Conservation (phyloP, 2,888 invertebrate species). For the Drosophila conformis region DNA sequence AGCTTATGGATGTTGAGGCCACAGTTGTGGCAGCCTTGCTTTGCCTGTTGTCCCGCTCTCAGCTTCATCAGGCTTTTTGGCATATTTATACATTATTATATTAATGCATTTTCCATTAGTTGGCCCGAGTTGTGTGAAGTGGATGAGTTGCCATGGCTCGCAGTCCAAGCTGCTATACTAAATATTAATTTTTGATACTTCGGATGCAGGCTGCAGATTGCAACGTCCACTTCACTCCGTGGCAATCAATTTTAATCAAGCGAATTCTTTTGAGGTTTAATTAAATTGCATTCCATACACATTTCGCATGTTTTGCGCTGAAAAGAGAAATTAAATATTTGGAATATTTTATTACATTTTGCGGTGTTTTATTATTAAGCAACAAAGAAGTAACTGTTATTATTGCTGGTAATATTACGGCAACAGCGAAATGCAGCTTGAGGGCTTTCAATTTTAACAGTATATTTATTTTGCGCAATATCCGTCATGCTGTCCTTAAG, state of each 20-base stretch:
- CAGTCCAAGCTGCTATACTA: constrained; percentile 1
- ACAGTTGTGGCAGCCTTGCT: constrained; percentile 21
- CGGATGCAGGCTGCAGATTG: constrained; percentile 11
- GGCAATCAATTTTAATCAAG: constrained; percentile 59
- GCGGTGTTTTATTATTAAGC: constrained; percentile 23
- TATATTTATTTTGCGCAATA: background rate
- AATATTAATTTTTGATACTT: constrained; percentile 11
- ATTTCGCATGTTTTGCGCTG: constrained; percentile 23
- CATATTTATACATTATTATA: constrained; percentile 43
- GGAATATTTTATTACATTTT: constrained; percentile 42
- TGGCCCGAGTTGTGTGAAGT: constrained; percentile 43
- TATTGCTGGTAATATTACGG: background rate
- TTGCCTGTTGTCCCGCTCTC: constrained; percentile 16
- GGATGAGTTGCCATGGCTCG: constrained; percentile 39
- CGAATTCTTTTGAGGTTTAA: constrained; percentile 69
- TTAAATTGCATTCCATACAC: constrained; percentile 55
- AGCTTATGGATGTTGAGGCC: background rate
- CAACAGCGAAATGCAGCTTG: constrained; percentile 1
- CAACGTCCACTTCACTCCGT: constrained; percentile 12
- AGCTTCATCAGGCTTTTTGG: constrained; percentile 35
- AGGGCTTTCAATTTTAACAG: background rate
- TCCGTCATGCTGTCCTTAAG: background rate
- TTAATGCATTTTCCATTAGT: constrained; percentile 46
- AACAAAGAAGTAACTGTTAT: constrained; percentile 26
- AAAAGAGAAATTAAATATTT: constrained; percentile 44